Percentiles rank a stretch among this genome's conserved stretches.
phyloP scores from a whole-genome alignment of 2,797 vertebrate genomes.

The Cossypha caffra region DNA sequence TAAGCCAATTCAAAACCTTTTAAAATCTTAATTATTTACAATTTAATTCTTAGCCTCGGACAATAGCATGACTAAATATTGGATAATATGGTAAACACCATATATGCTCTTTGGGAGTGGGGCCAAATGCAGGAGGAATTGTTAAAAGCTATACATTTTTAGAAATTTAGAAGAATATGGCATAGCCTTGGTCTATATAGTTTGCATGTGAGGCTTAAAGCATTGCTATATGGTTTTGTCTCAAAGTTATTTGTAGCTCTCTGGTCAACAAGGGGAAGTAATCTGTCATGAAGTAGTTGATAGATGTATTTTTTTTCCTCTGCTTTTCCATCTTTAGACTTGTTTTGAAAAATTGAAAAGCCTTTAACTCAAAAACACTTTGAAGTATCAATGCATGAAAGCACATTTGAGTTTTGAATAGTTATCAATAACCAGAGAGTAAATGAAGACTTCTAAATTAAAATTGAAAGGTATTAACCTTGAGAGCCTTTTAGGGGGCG shows the following conservation, averaged over 20 bases:
- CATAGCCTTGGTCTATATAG: neutral
- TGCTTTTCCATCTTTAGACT: neutral
- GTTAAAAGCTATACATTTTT: neutral
- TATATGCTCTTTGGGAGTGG: neutral
- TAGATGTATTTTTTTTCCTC: neutral
- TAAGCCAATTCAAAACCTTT: conserved; percentile 1
- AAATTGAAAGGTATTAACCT: neutral
- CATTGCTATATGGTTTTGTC: neutral
- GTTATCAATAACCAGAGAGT: neutral
- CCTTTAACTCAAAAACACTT: neutral
- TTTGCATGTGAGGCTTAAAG: neutral
- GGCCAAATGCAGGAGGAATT: neutral
- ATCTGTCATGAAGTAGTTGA: neutral
- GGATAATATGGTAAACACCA: neutral
- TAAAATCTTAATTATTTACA: neutral
- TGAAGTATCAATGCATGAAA: neutral
- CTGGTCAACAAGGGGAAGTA: neutral
- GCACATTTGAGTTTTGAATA: neutral
- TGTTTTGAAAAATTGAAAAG: neutral
- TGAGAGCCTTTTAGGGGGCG: neutral
- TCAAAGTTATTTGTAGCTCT: neutral
- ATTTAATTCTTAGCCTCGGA: neutral
- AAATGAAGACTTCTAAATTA: neutral
- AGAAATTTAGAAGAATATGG: neutral
- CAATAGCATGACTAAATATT: neutral